Conservation (phyloP, 37 sponge, comb jelly and placozoan genomes). For the Cladorhizidae sp. region DNA sequence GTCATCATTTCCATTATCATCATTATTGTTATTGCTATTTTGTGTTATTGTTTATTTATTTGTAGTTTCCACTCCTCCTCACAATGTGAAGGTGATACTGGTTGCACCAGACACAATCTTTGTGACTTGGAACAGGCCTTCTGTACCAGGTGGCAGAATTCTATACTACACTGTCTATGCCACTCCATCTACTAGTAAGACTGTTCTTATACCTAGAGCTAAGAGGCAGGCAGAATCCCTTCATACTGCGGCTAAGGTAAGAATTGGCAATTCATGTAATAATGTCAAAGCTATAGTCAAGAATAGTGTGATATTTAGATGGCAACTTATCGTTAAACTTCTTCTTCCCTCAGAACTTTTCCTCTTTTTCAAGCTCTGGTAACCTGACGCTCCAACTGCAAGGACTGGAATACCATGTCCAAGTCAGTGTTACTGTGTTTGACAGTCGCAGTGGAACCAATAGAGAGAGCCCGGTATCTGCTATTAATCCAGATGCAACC, state of each 20-base stretch:
- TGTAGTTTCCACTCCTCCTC: constrained; percentile 28
- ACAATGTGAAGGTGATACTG: not conserved
- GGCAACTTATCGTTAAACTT: too few relatives aligned
- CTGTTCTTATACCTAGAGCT: not conserved
- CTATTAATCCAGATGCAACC: too few relatives aligned
- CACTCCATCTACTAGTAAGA: constrained; percentile 7
- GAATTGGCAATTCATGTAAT: too few relatives aligned
- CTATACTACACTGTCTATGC: constrained; percentile 24
- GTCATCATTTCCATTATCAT: too few relatives aligned
- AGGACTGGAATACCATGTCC: not conserved
- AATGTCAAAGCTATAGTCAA: too few relatives aligned
- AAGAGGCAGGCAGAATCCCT: not conserved
- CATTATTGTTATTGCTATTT: too few relatives aligned
- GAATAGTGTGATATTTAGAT: too few relatives aligned
- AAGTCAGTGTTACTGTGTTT: constrained; percentile 21
- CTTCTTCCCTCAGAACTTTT: too few relatives aligned
- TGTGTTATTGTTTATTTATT: not conserved
- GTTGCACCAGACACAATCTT: not conserved
- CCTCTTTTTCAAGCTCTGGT: too few relatives aligned
- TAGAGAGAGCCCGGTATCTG: too few relatives aligned
- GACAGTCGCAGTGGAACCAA: too few relatives aligned
- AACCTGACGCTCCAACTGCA: too few relatives aligned
- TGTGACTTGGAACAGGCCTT: constrained; percentile 13
- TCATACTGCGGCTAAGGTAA: constrained; percentile 1
- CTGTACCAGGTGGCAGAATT: constrained; percentile 13